A percentile compares a stretch with the other conserved stretches of the same genome.
Conservation (phyloP, 2,113 vertebrate species). For the Chaetops frenatus region DNA sequence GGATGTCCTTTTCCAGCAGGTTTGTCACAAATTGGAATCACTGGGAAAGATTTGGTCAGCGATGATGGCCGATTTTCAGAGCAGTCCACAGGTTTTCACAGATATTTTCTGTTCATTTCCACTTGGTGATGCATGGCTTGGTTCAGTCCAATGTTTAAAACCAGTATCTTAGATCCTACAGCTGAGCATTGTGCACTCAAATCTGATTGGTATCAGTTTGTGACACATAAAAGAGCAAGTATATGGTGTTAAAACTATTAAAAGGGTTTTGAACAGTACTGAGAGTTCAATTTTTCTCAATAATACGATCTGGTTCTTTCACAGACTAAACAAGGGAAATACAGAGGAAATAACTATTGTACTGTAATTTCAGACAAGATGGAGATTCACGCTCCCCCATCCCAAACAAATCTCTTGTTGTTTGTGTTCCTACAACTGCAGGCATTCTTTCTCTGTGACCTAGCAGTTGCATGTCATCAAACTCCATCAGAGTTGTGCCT, state of each 20-base stretch:
- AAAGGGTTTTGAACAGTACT: neutral
- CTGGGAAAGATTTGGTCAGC: neutral
- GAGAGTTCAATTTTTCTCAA: neutral
- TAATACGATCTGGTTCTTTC: neutral
- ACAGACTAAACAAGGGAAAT: neutral
- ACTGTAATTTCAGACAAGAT: neutral
- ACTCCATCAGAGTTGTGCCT: neutral
- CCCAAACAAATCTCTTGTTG: neutral
- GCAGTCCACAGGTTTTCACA: neutral
- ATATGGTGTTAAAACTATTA: neutral
- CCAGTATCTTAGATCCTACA: neutral
- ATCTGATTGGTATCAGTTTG: neutral
- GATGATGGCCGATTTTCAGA: neutral
- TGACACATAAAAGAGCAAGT: neutral
- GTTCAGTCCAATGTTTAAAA: neutral
- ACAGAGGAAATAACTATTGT: neutral
- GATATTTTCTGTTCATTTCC: neutral
- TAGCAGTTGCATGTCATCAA: neutral
- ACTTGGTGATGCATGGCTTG: neutral
- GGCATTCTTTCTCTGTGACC: neutral
- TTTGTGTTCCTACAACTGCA: neutral
- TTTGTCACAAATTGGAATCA: neutral
- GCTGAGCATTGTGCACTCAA: neutral
- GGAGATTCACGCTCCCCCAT: neutral
- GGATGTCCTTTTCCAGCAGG: constrained; percentile 32